These are phyloP conservation scores for Bombycilla garrulus DNA, from an alignment of 2,113 vertebrate genomes.

Conservation along the genomic window DNA sequence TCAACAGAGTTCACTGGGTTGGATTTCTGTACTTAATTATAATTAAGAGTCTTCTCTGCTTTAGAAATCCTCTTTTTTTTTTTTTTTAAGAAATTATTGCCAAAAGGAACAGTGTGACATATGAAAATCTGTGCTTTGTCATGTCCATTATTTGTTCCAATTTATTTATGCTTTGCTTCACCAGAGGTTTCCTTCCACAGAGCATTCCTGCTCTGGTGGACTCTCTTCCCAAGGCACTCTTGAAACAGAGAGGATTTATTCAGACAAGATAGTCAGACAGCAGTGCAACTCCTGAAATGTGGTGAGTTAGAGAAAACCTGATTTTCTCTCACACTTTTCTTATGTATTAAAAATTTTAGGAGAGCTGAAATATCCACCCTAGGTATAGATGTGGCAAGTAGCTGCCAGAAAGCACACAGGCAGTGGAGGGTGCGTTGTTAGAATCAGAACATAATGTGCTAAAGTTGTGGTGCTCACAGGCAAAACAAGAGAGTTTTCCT, in stretches of 20 bases:
- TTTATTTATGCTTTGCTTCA: background rate
- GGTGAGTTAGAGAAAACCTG: background rate
- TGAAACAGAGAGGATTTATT: background rate
- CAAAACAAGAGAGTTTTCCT: background rate
- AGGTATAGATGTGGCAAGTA: background rate
- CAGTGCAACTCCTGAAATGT: background rate
- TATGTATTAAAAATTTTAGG: background rate
- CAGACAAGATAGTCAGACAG: background rate
- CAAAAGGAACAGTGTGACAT: background rate
- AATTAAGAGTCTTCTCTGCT: background rate
- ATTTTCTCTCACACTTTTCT: background rate
- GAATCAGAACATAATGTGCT: background rate
- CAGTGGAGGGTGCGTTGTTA: background rate
- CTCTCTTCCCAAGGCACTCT: background rate
- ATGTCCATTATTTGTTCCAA: background rate
- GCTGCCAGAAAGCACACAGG: background rate
- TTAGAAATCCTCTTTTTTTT: background rate
- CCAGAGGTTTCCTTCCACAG: background rate
- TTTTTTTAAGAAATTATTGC: background rate
- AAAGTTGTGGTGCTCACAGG: background rate
- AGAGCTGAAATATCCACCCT: background rate
- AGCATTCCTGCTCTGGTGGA: background rate
- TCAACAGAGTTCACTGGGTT: background rate
- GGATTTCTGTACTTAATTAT: background rate
- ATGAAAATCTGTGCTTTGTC: background rate